Percentiles rank a stretch among this genome's conserved stretches.
Conservation (phyloP, 1,140 invertebrate species). For the Brachionus plicatilis region DNA sequence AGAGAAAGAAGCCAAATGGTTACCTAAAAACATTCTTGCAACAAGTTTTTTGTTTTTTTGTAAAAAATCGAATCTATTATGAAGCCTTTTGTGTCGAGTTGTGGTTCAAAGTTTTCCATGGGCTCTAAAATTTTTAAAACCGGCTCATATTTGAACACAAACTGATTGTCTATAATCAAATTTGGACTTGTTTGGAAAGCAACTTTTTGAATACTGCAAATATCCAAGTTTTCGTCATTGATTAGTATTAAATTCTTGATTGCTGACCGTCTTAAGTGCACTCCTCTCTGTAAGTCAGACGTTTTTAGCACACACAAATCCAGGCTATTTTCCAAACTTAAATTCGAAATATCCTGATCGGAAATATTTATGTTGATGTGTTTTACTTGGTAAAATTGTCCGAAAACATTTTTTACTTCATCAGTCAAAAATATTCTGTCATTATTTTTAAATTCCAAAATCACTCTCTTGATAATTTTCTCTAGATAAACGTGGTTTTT, state of each 20-base stretch:
- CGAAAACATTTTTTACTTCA: not conserved
- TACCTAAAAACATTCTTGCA: not conserved
- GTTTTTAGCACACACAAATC: not conserved
- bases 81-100: not conserved
- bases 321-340: not conserved
- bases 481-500: not conserved
- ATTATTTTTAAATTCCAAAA: constrained; percentile 1
- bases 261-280: not conserved
- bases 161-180: not conserved
- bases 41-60: not conserved
- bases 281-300: not conserved
- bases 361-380: not conserved
- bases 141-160: not conserved
- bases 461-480: not conserved
- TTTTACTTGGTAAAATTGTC: not conserved
- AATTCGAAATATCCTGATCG: not conserved
- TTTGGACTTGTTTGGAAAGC: not conserved
- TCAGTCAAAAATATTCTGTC: not conserved
- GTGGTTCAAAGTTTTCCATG: not conserved
- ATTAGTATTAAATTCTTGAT: not conserved
- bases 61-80: not conserved
- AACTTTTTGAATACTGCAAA: not conserved
- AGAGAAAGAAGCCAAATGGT: not conserved
- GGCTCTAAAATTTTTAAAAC: not conserved
- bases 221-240: not conserved